A percentile compares a stretch with the other conserved stretches of the same genome.
phyloP scores from a whole-genome alignment of 2,113 vertebrate species.

The Calypte anna region DNA sequence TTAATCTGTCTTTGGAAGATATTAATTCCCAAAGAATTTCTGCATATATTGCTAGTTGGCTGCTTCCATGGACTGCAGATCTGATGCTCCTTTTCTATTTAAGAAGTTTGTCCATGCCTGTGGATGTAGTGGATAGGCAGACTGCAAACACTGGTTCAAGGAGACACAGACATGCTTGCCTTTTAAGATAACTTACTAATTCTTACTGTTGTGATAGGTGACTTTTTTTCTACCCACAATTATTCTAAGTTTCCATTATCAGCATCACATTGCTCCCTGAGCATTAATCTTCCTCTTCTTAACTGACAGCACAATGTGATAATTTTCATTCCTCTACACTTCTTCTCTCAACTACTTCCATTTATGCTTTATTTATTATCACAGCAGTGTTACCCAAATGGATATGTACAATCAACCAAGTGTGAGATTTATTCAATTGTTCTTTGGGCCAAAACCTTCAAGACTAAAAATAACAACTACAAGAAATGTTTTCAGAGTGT shows the following conservation, averaged over 20 bases:
- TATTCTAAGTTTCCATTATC: slow-evolving; percentile 69
- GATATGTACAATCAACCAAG: background rate
- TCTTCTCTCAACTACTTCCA: slow-evolving; percentile 29
- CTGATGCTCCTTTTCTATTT: background rate
- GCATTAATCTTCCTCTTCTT: slow-evolving; percentile 65
- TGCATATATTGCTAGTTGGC: background rate
- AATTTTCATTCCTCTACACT: slow-evolving; percentile 52
- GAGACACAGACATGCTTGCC: slow-evolving; percentile 26
- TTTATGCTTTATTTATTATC: slow-evolving; percentile 47
- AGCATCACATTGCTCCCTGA: slow-evolving; percentile 11
- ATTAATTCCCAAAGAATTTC: slow-evolving; percentile 8
- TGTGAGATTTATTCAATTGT: background rate
- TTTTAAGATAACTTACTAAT: slow-evolving; percentile 55
- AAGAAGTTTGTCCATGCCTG: background rate
- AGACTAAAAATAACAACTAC: background rate
- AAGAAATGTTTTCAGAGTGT: background rate
- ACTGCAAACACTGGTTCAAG: slow-evolving; percentile 36
- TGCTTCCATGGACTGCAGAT: slow-evolving; percentile 2
- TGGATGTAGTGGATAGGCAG: background rate
- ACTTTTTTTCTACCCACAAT: slow-evolving; percentile 31
- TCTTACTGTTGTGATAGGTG: slow-evolving; percentile 28
- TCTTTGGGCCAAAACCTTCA: background rate
- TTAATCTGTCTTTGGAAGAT: slow-evolving; percentile 41
- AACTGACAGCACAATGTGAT: slow-evolving; percentile 63
- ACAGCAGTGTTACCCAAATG: background rate